phyloP scores from a whole-genome alignment of 2,888 invertebrate genomes.

The Conchocele bisecta region DNA sequence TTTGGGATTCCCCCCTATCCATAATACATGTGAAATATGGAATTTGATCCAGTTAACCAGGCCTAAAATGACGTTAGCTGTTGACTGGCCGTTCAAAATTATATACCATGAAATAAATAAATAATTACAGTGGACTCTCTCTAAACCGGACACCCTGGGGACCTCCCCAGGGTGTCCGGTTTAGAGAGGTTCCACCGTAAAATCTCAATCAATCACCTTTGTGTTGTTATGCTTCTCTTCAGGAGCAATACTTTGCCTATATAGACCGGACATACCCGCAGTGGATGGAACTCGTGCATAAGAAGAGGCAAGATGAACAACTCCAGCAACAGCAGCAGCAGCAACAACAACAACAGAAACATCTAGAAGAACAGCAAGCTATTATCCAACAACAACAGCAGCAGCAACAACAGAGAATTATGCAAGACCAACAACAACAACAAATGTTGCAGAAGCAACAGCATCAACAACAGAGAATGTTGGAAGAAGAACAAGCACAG shows the following conservation, averaged over 20 bases:
- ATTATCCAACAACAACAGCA: not conserved
- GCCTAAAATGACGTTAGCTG: too few species aligned
- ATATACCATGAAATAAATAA: too few species aligned
- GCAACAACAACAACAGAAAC: slow-evolving; percentile 35
- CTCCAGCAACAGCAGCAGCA: slow-evolving; percentile 47
- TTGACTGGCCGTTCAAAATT: too few species aligned
- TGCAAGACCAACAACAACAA: slow-evolving; percentile 8
- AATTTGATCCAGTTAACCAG: too few species aligned
- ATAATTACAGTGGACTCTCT: too few species aligned
- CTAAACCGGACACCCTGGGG: too few species aligned
- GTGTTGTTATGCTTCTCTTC: not conserved
- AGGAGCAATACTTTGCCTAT: slow-evolving; percentile 57
- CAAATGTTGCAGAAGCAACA: not conserved
- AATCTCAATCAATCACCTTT: too few species aligned
- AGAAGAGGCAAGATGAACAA: slow-evolving; percentile 48
- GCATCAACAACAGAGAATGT: not conserved
- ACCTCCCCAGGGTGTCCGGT: too few species aligned
- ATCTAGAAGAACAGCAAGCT: not conserved
- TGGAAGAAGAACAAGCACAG: slow-evolving; percentile 20
- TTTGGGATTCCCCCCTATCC: too few species aligned
- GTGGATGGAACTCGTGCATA: slow-evolving; percentile 72
- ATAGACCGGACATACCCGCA: slow-evolving; percentile 79
- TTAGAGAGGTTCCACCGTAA: too few species aligned
- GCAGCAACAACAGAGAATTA: not conserved
- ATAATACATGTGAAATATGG: too few species aligned